Percentiles rank a stretch among this genome's conserved stretches.
These are phyloP conservation scores for Cactoblastis cactorum DNA, from an alignment of 2,888 invertebrate species.

Conservation along the genomic window DNA sequence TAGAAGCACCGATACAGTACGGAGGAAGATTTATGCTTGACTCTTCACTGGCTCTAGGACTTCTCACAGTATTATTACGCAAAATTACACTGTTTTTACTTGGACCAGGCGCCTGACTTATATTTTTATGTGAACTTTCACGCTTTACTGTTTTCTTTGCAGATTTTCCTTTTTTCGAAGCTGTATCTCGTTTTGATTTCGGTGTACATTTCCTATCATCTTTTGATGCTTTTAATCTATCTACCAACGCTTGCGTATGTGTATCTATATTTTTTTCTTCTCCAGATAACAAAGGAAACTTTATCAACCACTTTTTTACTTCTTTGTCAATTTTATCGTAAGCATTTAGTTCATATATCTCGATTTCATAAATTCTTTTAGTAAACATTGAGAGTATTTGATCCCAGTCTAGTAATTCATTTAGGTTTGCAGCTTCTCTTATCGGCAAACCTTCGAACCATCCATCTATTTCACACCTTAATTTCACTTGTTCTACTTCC, in stretches of 20 bases:
- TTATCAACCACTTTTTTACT: constrained; percentile 46
- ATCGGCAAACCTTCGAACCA: constrained; percentile 53
- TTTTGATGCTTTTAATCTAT: constrained; percentile 36
- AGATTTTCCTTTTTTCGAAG: constrained; percentile 20
- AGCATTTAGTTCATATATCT: constrained; percentile 31
- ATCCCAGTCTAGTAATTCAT: constrained; percentile 41
- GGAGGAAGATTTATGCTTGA: constrained; percentile 6
- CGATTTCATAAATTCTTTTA: constrained; percentile 46
- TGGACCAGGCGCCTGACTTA: constrained; percentile 31
- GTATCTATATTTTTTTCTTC: constrained; percentile 29
- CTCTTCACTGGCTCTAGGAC: neutral
- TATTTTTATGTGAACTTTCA: constrained; percentile 16
- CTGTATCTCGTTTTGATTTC: constrained; percentile 13
- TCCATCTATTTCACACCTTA: constrained; percentile 45
- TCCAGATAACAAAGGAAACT: constrained; percentile 37
- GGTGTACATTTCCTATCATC: constrained; percentile 38
- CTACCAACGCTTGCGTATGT: constrained; percentile 35
- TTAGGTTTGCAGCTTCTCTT: constrained; percentile 25
- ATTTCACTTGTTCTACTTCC: constrained; percentile 54
- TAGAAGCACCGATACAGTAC: constrained; percentile 21
- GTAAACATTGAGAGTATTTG: constrained; percentile 44
- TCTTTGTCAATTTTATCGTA: constrained; percentile 43
- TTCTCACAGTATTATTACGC: neutral
- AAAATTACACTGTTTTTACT: constrained; percentile 22
- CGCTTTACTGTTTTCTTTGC: constrained; percentile 15